Percentiles rank a stretch among this genome's conserved stretches.
Evolutionary conservation across 2,797 vertebrate species (phyloP).

Genomic region (Bryconaethiops microstoma): DNA sequence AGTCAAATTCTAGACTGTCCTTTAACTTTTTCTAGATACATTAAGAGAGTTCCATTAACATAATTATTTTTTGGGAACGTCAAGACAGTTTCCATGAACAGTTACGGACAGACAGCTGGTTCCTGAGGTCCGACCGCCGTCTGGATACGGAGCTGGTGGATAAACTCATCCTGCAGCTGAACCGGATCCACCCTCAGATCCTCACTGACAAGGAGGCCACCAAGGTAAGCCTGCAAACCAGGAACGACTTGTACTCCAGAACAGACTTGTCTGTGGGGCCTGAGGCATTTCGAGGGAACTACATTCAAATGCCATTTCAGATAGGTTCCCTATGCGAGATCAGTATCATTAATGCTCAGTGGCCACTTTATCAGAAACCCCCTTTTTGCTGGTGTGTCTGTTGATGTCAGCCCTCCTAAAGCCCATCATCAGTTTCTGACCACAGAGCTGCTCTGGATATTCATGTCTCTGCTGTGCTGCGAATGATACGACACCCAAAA

Average conservation of each 20-base stretch:
- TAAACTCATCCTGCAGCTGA: constrained; percentile 94
- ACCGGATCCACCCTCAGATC: constrained; percentile 96
- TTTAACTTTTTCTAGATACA: no score
- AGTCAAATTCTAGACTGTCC: no score
- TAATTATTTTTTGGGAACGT: background rate
- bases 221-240: constrained; percentile 75
- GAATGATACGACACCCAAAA: no score
- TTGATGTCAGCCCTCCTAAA: no score
- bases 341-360: no score
- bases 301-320: no score
- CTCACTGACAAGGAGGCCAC: constrained; percentile 94
- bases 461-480: no score
- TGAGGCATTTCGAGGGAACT: background rate
- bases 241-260: background rate
- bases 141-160: constrained; percentile 91
- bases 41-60: no score
- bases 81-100: constrained; percentile 86
- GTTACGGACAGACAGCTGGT: constrained; percentile 85
- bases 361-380: background rate
- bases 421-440: background rate
- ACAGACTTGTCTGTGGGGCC: background rate
- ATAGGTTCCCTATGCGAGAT: background rate
- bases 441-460: no score
- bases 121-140: constrained; percentile 78
- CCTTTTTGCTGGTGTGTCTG: background rate